Conservation (phyloP, 1,140 invertebrate species). For the Cyclina sinensis region DNA sequence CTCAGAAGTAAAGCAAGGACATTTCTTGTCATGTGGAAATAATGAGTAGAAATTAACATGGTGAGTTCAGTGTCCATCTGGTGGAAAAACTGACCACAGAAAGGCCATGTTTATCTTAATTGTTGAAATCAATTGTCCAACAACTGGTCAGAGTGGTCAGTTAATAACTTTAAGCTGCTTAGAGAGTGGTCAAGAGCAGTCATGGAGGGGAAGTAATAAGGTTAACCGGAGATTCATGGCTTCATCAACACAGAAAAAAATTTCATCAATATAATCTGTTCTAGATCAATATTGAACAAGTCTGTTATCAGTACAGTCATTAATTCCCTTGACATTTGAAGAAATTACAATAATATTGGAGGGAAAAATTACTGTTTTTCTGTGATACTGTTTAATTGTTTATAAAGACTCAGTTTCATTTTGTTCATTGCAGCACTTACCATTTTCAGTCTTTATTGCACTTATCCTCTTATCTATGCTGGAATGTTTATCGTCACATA, state of each 20-base stretch:
- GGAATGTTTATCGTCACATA: too few relatives aligned
- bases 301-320: background rate
- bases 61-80: slow-evolving; percentile 7
- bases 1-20: background rate
- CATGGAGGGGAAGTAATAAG: background rate
- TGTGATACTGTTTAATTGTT: too few relatives aligned
- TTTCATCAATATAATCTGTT: slow-evolving; percentile 11
- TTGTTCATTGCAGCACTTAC: too few relatives aligned
- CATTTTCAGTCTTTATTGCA: too few relatives aligned
- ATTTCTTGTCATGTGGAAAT: background rate
- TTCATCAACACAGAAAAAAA: background rate
- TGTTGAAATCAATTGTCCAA: slow-evolving; percentile 22
- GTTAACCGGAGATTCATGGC: slow-evolving; percentile 2
- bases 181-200: slow-evolving; percentile 38
- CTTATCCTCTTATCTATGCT: too few relatives aligned
- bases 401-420: too few relatives aligned
- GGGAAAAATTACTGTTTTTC: too few relatives aligned
- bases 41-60: background rate
- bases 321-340: too few relatives aligned
- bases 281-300: background rate
- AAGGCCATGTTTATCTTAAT: slow-evolving; percentile 1
- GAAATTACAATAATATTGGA: too few relatives aligned
- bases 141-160: slow-evolving; percentile 23
- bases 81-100: slow-evolving; percentile 13
- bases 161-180: slow-evolving; percentile 24